These are phyloP conservation scores for Pseudolaguvia tuberculata DNA, from an alignment of 2,113 vertebrate genomes.

Conservation along the genomic window DNA sequence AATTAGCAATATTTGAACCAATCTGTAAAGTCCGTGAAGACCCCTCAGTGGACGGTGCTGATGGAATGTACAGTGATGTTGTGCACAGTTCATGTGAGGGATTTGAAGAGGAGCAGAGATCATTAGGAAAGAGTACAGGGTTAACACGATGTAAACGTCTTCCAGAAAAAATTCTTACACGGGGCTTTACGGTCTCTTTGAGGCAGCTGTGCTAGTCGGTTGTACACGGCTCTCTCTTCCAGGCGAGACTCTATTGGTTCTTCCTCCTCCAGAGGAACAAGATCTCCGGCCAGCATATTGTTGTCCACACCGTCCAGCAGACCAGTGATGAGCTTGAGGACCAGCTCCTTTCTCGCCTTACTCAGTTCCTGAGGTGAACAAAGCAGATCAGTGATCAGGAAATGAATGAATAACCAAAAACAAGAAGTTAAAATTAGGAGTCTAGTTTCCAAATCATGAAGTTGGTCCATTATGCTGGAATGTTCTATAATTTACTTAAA, in stretches of 20 bases:
- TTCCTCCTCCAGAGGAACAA: constrained; percentile 54
- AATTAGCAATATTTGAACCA: constrained; percentile 62
- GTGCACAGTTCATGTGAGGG: constrained; percentile 66
- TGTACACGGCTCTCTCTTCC: constrained; percentile 71
- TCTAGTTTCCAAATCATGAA: too few species aligned
- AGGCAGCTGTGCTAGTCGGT: constrained; percentile 70
- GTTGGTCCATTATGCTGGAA: too few species aligned
- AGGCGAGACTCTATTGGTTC: constrained; percentile 70
- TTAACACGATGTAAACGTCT: constrained; percentile 89
- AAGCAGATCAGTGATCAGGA: neutral
- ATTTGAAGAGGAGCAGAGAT: neutral
- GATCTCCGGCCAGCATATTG: constrained; percentile 62
- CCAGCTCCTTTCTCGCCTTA: constrained; percentile 72
- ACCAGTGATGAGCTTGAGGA: constrained; percentile 77
- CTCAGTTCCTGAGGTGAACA: constrained; percentile 68
- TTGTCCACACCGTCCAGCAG: constrained; percentile 71
- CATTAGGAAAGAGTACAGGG: constrained; percentile 35
- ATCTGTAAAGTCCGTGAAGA: constrained; percentile 66
- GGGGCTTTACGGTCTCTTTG: constrained; percentile 83
- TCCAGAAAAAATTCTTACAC: constrained; percentile 93
- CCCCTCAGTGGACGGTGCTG: constrained; percentile 53
- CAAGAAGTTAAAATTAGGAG: too few species aligned
- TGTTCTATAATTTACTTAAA: too few species aligned
- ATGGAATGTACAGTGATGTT: constrained; percentile 65
- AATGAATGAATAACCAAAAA: too few species aligned